phyloP scores from a whole-genome alignment of 2,113 vertebrate genomes.

The Hemiprocne comata region DNA sequence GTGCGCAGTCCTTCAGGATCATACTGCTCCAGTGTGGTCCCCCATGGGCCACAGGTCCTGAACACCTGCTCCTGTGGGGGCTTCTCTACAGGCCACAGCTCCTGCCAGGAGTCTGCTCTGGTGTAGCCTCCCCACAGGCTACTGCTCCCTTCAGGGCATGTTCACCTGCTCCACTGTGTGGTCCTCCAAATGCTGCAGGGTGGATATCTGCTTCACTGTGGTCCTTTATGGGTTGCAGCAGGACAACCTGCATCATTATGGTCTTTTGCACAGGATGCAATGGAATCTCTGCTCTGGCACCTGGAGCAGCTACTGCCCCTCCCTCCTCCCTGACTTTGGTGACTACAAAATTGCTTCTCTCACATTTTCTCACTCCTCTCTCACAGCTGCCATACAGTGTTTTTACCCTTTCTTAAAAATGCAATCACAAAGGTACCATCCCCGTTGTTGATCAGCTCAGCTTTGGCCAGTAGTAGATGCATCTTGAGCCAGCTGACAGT shows the following conservation, averaged over 20 bases:
- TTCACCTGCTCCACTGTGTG: not conserved
- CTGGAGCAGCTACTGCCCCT: not conserved
- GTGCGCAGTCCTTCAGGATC: not conserved
- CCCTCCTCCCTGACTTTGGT: not conserved
- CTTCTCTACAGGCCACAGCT: not conserved
- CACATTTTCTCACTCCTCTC: not conserved
- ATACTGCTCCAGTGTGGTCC: rapidly evolving
- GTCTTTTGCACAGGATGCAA: not conserved
- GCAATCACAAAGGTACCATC: not conserved
- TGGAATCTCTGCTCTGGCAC: not conserved
- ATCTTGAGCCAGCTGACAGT: not conserved
- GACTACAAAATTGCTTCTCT: not conserved
- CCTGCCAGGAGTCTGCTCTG: not conserved
- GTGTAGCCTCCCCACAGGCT: not conserved
- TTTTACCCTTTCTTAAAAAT: not conserved
- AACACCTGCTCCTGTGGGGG: not conserved
- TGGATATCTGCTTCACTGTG: not conserved
- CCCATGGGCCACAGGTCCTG: not conserved
- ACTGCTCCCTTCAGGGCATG: not conserved
- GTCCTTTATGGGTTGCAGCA: not conserved
- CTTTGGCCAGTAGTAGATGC: not conserved
- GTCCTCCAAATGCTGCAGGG: not conserved
- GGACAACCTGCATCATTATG: not conserved
- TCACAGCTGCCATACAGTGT: not conserved
- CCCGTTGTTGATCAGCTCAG: not conserved